These are phyloP conservation scores for Macaca nemestrina DNA, from an alignment of 2,113 vertebrate genomes.

Conservation along the genomic window DNA sequence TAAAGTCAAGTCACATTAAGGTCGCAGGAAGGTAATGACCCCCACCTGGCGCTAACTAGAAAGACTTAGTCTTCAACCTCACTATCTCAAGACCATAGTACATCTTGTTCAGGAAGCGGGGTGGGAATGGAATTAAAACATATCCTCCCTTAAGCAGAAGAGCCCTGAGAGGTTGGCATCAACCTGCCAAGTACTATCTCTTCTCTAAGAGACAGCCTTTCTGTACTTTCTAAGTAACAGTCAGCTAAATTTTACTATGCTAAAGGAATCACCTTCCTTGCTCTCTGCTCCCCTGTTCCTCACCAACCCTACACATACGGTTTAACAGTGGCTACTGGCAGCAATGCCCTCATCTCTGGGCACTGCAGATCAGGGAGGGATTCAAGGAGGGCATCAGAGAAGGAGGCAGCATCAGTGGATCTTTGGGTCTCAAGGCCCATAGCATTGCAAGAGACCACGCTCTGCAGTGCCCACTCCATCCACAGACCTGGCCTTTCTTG, in stretches of 20 bases:
- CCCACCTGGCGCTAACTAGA: background rate
- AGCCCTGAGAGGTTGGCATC: background rate
- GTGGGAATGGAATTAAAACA: background rate
- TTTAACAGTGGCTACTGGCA: background rate
- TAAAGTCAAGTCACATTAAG: background rate
- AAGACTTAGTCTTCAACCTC: background rate
- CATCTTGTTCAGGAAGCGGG: background rate
- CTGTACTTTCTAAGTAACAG: background rate
- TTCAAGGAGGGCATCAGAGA: background rate
- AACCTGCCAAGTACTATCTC: background rate
- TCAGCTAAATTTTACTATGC: background rate
- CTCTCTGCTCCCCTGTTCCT: background rate
- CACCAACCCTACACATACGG: background rate
- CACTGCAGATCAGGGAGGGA: background rate
- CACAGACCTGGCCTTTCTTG: background rate
- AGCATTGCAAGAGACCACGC: accelerated
- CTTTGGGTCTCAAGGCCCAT: background rate
- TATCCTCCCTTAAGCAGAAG: background rate
- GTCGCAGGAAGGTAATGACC: background rate
- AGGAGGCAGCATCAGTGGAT: background rate
- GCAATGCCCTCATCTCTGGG: background rate
- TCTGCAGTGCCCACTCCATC: background rate
- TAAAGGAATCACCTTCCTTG: accelerated
- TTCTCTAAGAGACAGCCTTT: background rate
- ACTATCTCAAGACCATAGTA: background rate